Evolutionary conservation across 2,797 vertebrate genomes (phyloP), one percentile per base, ranked within the genome.

Genomic region (Artibeus lituratus): DNA sequence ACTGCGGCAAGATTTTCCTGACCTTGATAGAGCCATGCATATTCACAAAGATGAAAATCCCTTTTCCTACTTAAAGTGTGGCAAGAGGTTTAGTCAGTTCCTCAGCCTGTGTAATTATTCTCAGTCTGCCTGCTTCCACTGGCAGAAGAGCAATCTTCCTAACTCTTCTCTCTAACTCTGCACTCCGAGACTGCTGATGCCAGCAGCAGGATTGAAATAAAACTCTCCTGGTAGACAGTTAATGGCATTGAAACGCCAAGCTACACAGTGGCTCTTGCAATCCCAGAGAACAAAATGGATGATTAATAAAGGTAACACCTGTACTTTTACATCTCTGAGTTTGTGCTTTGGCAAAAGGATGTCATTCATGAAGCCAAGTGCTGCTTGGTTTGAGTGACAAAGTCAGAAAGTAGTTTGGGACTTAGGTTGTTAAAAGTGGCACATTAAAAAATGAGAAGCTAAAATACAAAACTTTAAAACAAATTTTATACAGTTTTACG

Each of bases 41-140:
- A 99, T 99, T 29, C 99, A 99, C 98, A 99, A 98, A 0, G 99
- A 99, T 12, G 99, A 99, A 97, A 99, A 99, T 92, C 99, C 99
- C 10, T 99, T 99, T 0, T 99, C 99, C 10, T 99, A 99, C 94
- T 98, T 99, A 51, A 99, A 99, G 97, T 99, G 99, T 2, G 99
- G 99, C 80, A 99, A 99, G 91, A 99, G 99, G 49, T 99, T 99
- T 98, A 99, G 99, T 95, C 99, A 99, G 97, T 99, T 99, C n/a
- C 99, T 99, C 82, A 99, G 99, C 98, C 98, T 99, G 15, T 99
- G 99, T 98, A 99, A 99, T 97, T 99, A 99, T 98, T 99, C 99
- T 88, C 99, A 99, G 98, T 99, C 99, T 59, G 99, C 99, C 90
- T 99, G 99, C 97, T 98, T 99, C n/a, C 98, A 99, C 95, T 99